Base-by-base conservation (phyloP, 2,888 invertebrate species). In the Drosophila pseudotalamancana region DNA sequence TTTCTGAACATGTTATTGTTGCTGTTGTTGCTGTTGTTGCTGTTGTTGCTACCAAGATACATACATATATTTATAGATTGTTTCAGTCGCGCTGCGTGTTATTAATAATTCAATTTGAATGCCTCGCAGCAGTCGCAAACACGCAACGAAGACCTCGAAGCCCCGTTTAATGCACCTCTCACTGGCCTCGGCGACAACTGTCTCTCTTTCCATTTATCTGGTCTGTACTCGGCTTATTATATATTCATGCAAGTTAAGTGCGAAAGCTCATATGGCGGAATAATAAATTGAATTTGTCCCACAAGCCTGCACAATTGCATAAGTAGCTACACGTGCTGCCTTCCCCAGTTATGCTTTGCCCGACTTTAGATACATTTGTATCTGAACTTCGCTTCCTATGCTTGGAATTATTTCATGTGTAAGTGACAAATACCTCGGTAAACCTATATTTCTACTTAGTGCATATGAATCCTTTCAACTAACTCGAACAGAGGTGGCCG, bases 201-300 rank as follows among this genome's bases (percentile, higher is more conserved):
- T 25, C 6, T 27, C 27, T 27, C 27, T 6, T 55, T 31, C 25
- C 21, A n/a, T n/a, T n/a, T n/a, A n/a, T n/a, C n/a, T n/a, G n/a
- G n/a, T n/a, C n/a, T n/a, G n/a, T n/a, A n/a, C n/a, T n/a, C n/a
- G n/a, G 46, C 77, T 80, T 81, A 80, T 80, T 81, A 82, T 77
- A 69, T 82, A 81, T 84, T 81, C 79, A 84, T 81, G 79, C 82
- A 71, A 84, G 80, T 81, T 78, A 84, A 84, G 85, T 81, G 85
- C 82, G 84, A 81, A 79, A 81, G 82, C 82, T 84, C 82, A 81
- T 81, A 81, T 81, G 68, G 64, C 43, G 74, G 82, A 71, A 81
- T 81, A 84, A 79, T 84, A 84, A 81, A 81, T 81, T 78, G 79
- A 82, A 84, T 77, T 81, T 63, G 48, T 67, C 46, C 62, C 73